Evolutionary conservation across 2,888 invertebrate species (phyloP).

Genomic region (Apamea epomidion): DNA sequence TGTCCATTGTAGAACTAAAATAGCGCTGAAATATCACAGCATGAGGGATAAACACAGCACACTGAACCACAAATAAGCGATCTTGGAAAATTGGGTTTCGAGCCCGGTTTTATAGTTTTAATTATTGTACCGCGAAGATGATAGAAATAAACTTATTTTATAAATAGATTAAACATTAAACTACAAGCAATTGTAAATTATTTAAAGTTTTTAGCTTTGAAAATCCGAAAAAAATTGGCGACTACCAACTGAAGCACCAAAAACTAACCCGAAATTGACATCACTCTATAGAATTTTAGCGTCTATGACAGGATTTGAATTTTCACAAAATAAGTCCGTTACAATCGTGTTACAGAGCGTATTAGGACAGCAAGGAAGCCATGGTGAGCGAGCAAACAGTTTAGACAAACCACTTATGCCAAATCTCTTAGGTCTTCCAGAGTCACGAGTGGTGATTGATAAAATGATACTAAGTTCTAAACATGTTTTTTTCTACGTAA

Average conservation of each 20-base stretch:
- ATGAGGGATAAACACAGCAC: slow-evolving; percentile 86
- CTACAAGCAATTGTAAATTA: slow-evolving; percentile 63
- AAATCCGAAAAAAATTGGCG: slow-evolving; percentile 84
- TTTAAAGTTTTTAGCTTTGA: slow-evolving; percentile 76
- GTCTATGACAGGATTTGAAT: slow-evolving; percentile 85
- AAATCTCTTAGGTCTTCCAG: neutral
- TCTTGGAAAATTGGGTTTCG: slow-evolving; percentile 73
- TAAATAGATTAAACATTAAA: slow-evolving; percentile 62
- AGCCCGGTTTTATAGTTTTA: slow-evolving; percentile 60
- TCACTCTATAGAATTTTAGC: slow-evolving; percentile 77
- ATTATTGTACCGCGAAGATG: slow-evolving; percentile 62
- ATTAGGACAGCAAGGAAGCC: neutral
- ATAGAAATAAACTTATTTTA: slow-evolving; percentile 62
- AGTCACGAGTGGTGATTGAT: neutral
- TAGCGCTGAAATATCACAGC: slow-evolving; percentile 82
- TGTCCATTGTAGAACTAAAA: slow-evolving; percentile 92
- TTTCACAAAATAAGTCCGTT: slow-evolving; percentile 75
- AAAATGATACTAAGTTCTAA: neutral
- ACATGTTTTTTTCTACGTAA: neutral
- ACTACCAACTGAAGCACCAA: slow-evolving; percentile 87
- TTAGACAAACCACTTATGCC: neutral
- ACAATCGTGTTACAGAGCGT: slow-evolving; percentile 15
- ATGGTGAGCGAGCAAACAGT: neutral
- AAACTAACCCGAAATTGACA: slow-evolving; percentile 86
- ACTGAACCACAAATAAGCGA: slow-evolving; percentile 82